These are phyloP conservation scores for Sialis fuliginosa DNA, from an alignment of 2,888 invertebrate genomes.

Conservation along the genomic window DNA sequence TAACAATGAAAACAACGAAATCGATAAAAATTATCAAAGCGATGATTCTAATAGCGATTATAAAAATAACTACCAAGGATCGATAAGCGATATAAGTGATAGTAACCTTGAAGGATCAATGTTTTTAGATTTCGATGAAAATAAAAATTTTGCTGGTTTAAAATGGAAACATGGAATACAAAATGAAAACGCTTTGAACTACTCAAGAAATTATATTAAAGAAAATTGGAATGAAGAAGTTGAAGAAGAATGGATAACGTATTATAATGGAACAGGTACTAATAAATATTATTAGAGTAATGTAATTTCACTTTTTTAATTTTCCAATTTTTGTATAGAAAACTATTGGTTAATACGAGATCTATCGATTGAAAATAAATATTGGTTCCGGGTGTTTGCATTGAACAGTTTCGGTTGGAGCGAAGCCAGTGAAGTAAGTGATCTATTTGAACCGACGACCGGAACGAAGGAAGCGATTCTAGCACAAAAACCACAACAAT, in stretches of 20 bases:
- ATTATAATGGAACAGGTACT: conserved; percentile 61
- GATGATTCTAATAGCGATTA: neutral
- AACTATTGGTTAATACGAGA: conserved; percentile 65
- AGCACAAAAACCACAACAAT: conserved; percentile 31
- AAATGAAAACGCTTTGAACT: too few relatives aligned
- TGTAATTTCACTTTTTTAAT: too few relatives aligned
- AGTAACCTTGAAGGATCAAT: neutral
- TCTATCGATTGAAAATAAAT: conserved; percentile 38
- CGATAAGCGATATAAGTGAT: neutral
- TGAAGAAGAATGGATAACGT: conserved; percentile 35
- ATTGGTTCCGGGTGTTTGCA: conserved; percentile 61
- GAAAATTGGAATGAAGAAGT: conserved; percentile 28
- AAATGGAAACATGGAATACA: neutral
- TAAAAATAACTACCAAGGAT: neutral
- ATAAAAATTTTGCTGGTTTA: neutral
- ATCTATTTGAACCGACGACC: conserved; percentile 32
- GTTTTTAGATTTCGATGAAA: neutral
- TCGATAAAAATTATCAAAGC: neutral
- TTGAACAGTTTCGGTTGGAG: conserved; percentile 71
- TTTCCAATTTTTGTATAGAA: conserved; percentile 34
- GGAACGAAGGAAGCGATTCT: conserved; percentile 20
- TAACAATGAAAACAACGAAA: neutral
- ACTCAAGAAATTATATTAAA: too few relatives aligned
- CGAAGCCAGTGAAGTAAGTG: conserved; percentile 49
- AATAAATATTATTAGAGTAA: neutral